phyloP scores from a whole-genome alignment of 2,888 invertebrate species.

The Allygus modestus region DNA sequence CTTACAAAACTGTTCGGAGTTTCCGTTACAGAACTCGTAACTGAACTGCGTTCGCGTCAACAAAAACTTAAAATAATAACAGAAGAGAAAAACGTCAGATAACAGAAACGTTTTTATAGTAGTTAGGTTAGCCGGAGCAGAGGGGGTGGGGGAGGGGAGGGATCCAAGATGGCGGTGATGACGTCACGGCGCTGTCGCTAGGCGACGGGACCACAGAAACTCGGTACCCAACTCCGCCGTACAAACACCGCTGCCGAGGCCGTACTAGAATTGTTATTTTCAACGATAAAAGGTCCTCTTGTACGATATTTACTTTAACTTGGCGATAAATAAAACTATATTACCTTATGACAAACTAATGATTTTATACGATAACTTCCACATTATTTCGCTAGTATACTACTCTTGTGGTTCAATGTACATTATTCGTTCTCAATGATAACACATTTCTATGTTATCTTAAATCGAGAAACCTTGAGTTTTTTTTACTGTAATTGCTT shows the following conservation, averaged over 20 bases:
- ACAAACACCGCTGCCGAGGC: background rate
- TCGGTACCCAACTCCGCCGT: background rate
- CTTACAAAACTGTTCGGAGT: background rate
- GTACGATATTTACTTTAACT: too few relatives aligned
- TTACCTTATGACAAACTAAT: too few relatives aligned
- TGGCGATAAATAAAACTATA: too few relatives aligned
- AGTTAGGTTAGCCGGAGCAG: constrained; percentile 18
- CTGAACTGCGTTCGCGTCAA: constrained; percentile 27
- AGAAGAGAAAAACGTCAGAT: constrained; percentile 25
- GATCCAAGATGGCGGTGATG: constrained; percentile 47
- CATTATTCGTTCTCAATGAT: too few relatives aligned
- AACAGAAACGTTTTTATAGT: constrained; percentile 24
- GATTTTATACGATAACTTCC: too few relatives aligned
- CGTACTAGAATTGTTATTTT: too few relatives aligned
- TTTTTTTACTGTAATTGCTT: too few relatives aligned
- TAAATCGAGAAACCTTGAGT: too few relatives aligned
- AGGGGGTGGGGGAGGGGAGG: background rate
- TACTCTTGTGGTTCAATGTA: too few relatives aligned
- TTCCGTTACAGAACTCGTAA: constrained; percentile 1
- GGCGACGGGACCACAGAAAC: constrained; percentile 2
- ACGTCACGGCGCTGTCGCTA: constrained; percentile 39
- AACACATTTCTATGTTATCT: too few relatives aligned
- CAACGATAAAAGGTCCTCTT: too few relatives aligned
- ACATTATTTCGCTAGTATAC: too few relatives aligned
- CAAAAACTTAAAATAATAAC: constrained; percentile 34